Evolutionary conservation across 2,113 vertebrate species (phyloP).

Genomic region (Alouatta palliata): DNA sequence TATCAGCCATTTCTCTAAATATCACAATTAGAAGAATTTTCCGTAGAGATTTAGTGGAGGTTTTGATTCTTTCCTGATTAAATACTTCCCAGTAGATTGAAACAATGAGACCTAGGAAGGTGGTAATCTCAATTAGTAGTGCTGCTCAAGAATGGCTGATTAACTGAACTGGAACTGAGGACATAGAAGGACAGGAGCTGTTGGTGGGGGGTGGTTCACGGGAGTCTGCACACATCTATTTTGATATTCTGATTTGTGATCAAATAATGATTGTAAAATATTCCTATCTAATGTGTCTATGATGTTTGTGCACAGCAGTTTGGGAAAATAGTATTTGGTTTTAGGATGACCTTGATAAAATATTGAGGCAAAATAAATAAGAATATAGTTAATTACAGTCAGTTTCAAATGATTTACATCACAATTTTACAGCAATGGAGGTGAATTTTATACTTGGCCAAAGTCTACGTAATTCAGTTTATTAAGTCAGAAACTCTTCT

Average conservation of each 20-base stretch:
- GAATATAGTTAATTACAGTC: neutral
- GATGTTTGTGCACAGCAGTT: neutral
- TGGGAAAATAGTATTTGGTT: neutral
- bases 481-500: neutral
- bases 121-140: neutral
- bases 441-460: neutral
- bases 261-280: neutral
- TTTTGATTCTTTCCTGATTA: constrained; percentile 37
- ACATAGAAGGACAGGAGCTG: neutral
- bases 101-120: neutral
- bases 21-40: neutral
- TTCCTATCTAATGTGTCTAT: neutral
- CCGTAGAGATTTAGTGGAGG: neutral
- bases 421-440: neutral
- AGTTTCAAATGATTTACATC: neutral
- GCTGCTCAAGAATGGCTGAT: neutral
- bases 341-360: constrained; percentile 35
- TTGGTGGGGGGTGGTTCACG: neutral
- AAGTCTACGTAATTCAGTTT: neutral
- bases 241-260: constrained; percentile 15
- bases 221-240: neutral
- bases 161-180: neutral
- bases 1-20: neutral
- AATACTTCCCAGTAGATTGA: neutral
- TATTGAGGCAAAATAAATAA: neutral